phyloP scores from a whole-genome alignment of 2,113 vertebrate species.

The Podiceps cristatus region DNA sequence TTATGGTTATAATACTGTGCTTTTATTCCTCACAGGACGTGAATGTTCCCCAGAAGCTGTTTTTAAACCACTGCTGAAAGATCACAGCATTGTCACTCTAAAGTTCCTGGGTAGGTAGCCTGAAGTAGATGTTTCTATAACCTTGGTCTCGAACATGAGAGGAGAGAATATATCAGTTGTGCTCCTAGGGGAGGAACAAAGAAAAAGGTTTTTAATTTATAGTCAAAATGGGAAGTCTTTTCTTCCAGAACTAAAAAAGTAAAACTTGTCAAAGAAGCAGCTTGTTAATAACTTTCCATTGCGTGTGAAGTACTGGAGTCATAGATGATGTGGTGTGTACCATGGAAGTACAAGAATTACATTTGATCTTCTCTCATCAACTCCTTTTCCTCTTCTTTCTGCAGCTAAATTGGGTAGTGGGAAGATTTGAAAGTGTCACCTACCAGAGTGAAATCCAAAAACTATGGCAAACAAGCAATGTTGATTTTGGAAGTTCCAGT shows the following conservation, averaged over 20 bases:
- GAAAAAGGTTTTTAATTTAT: background rate
- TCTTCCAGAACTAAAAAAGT: background rate
- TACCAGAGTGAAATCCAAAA: constrained; percentile 16
- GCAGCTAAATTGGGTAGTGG: constrained; percentile 7
- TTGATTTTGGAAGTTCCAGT: background rate
- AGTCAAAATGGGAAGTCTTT: background rate
- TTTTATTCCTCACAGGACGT: background rate
- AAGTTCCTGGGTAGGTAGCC: constrained; percentile 21
- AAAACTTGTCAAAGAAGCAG: background rate
- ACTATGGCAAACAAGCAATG: background rate
- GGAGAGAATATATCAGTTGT: background rate
- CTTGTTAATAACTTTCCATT: background rate
- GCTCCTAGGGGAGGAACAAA: background rate
- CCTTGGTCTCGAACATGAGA: background rate
- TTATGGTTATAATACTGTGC: background rate
- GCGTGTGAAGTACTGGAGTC: background rate
- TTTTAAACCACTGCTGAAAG: constrained; percentile 22
- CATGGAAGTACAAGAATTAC: background rate
- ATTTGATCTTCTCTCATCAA: background rate
- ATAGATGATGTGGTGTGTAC: background rate
- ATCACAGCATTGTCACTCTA: background rate
- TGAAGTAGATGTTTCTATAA: background rate
- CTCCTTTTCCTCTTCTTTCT: background rate
- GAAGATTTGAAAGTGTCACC: background rate
- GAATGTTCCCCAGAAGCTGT: background rate